phyloP scores from a whole-genome alignment of 2,888 invertebrate genomes.

The Nebria salina region DNA sequence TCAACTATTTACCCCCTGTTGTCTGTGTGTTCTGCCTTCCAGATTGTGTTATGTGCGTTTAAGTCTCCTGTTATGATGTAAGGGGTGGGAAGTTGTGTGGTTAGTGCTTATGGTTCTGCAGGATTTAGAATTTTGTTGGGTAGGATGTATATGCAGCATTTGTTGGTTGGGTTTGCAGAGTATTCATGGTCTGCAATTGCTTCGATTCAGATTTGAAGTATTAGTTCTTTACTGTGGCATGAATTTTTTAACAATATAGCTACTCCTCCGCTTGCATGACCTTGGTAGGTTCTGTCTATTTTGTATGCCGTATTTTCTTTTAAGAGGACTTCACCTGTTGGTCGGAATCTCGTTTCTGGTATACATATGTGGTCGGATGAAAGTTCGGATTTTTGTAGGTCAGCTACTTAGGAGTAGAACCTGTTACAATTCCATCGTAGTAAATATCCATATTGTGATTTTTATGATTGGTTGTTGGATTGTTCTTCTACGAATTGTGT shows the following conservation, averaged over 20 bases:
- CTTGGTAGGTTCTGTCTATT: neutral
- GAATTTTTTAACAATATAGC: constrained; percentile 44
- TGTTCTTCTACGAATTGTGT: no score
- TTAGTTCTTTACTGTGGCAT: constrained; percentile 37
- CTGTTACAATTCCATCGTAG: constrained; percentile 8
- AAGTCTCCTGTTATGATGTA: no score
- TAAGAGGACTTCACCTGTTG: neutral
- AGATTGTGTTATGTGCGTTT: no score
- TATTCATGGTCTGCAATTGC: constrained; percentile 35
- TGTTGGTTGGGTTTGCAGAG: no score
- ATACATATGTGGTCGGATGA: constrained; percentile 16
- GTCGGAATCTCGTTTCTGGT: no score
- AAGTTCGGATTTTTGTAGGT: neutral
- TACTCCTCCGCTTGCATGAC: constrained; percentile 49
- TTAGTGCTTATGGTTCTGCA: no score
- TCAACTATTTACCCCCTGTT: no score
- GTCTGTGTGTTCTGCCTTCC: no score
- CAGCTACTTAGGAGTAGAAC: constrained; percentile 6
- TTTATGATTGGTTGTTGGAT: neutral
- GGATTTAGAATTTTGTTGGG: no score
- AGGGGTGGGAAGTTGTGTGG: no score
- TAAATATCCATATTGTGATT: neutral
- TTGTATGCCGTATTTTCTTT: neutral
- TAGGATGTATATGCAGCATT: no score
- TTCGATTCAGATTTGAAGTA: constrained; percentile 29